Percentiles rank a stretch among this genome's conserved stretches.
These are phyloP conservation scores for Pemphigus obesinymphae DNA, from an alignment of 1,140 invertebrate species.

Conservation along the genomic window DNA sequence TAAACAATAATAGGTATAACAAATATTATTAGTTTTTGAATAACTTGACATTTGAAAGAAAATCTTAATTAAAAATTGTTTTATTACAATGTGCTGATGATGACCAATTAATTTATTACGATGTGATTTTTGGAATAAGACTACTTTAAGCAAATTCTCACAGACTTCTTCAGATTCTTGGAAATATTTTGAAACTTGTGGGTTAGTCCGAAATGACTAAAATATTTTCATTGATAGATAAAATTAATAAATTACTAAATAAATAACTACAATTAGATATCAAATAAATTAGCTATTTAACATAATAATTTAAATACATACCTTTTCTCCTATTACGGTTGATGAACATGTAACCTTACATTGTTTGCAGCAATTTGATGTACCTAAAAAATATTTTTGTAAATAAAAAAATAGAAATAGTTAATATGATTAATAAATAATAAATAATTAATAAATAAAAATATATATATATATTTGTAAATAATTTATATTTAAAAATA, in stretches of 20 bases:
- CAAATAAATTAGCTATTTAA: not conserved
- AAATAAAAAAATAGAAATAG: not conserved
- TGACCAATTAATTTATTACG: not conserved
- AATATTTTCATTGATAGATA: not conserved
- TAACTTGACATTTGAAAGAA: not conserved
- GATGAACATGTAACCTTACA: constrained; percentile 22
- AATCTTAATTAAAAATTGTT: not conserved
- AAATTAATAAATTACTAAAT: not conserved
- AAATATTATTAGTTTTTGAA: too few species aligned
- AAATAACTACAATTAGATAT: not conserved
- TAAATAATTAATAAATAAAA: too few species aligned
- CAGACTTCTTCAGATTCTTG: not conserved
- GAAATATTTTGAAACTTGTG: not conserved
- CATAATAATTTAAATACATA: not conserved
- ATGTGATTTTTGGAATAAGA: constrained; percentile 20
- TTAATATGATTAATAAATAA: too few species aligned
- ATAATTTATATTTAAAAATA: too few species aligned
- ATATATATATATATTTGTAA: too few species aligned
- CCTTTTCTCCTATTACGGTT: constrained; percentile 15
- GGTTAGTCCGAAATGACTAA: not conserved
- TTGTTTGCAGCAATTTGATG: not conserved
- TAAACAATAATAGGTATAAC: not conserved
- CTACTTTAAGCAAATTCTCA: not conserved
- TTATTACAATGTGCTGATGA: not conserved
- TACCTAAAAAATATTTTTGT: not conserved